Base-by-base conservation (phyloP, 2,113 vertebrate species). In the Ciconia stormi region DNA sequence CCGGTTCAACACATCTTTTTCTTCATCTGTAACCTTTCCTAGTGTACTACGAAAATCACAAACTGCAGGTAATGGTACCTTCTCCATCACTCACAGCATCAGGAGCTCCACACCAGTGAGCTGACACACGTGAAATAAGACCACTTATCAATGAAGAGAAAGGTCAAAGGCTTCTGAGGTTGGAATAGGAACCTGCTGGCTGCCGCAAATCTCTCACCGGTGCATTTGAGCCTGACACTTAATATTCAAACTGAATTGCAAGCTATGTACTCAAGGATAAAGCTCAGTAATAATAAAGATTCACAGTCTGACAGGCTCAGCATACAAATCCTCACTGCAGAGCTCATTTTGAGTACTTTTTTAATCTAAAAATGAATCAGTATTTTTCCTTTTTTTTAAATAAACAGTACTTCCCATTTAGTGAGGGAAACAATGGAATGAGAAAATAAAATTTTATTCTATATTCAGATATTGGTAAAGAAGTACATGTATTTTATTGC, bases 251-350 rank as follows among this genome's bases (percentile, higher is more conserved):
- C 86, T 66, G 96, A 90, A 93, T 78, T 87, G 90, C 83, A 82
- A 95, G 95, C 95, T 94, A 82, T 87, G 95, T 84, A 94, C 96
- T 92, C 95, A 97, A 98, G 97, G 96, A 97, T 97, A 97, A 98
- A 95, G 93, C 92, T 86, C 29, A 7, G 93, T 91, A 94, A 97
- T 96, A 97, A 95, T 95, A 86, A 95, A 90, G 96, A 96, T 91
- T 96, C 93, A 89, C 58, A 72, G 95, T 25, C 95, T 82, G 96
- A 95, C 69, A 50, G 73, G 95, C 91, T 83, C 80, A 89, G 96
- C 94, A 97, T 93, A 97, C 97, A 97, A 96, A 97, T 92, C 81
- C 90, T 76, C 42, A 40, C 52, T 8, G 76, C 71, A 81, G 85
- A 91, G 85, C 73, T 97, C 71, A 80, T 85, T 97, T 49, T 71